Evolutionary conservation across 2,113 vertebrate species (phyloP).

Genomic region (Pao palembangensis): DNA sequence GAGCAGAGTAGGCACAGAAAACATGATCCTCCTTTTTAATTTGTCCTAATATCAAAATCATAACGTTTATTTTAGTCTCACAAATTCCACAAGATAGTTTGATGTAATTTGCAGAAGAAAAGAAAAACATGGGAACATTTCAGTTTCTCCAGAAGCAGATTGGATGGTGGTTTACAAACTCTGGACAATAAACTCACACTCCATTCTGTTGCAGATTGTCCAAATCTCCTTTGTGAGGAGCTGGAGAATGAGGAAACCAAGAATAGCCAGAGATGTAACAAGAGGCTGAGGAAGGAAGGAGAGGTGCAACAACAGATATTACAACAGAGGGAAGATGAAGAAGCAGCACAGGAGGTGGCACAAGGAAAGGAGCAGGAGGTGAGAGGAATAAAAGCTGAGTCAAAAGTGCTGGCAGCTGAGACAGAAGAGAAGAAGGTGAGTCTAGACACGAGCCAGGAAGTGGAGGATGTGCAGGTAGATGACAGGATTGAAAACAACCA

Average conservation of each 20-base stretch:
- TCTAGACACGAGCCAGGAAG: slow-evolving; percentile 18
- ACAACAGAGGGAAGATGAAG: slow-evolving; percentile 39
- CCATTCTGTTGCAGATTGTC: slow-evolving; percentile 60
- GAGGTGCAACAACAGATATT: slow-evolving; percentile 39
- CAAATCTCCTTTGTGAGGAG: slow-evolving; percentile 73
- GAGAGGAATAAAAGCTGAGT: slow-evolving; percentile 13
- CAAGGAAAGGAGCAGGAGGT: slow-evolving; percentile 23
- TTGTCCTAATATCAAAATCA: too few species aligned
- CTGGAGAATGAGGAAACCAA: slow-evolving; percentile 51
- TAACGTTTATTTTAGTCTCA: too few species aligned
- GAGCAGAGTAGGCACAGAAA: too few species aligned
- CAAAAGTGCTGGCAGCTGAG: slow-evolving; percentile 12
- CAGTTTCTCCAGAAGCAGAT: too few species aligned
- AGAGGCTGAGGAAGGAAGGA: slow-evolving; percentile 29
- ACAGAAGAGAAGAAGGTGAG: slow-evolving; percentile 41
- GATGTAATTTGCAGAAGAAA: not conserved
- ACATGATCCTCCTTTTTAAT: too few species aligned
- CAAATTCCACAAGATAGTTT: too few species aligned
- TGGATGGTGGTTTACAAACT: not conserved
- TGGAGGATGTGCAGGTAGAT: slow-evolving; percentile 39
- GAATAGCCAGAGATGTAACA: slow-evolving; percentile 5
- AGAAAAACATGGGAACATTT: not conserved
- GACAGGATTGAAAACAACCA: slow-evolving; percentile 13
- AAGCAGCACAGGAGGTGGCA: slow-evolving; percentile 23
- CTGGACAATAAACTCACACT: slow-evolving; percentile 4